These are phyloP conservation scores for Pogonomyrmex californicus DNA, from an alignment of 1,140 invertebrate species.

Conservation along the genomic window DNA sequence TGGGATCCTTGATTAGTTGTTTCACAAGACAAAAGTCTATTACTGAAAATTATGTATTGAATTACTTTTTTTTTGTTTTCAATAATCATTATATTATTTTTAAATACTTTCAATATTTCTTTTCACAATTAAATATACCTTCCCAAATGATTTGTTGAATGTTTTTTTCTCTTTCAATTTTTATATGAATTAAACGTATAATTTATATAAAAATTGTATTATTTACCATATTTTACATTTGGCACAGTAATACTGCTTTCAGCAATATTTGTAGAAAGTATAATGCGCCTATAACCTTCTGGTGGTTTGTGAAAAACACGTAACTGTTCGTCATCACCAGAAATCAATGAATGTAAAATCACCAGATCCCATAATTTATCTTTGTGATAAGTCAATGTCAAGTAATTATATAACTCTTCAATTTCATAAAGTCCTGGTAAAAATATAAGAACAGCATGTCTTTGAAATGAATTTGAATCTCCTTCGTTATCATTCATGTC, in stretches of 20 bases:
- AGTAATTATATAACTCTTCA: constrained; percentile 88
- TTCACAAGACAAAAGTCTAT: constrained; percentile 99
- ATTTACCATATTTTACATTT: constrained; percentile 94
- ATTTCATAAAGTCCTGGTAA: constrained; percentile 96
- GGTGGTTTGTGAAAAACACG: constrained; percentile 90
- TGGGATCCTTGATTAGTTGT: constrained; percentile 90
- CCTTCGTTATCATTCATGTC: constrained; percentile 84
- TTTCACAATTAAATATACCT: not conserved
- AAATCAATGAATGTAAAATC: constrained; percentile 92
- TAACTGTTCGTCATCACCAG: constrained; percentile 91
- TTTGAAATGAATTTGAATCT: constrained; percentile 61
- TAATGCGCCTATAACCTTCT: constrained; percentile 92
- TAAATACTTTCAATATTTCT: not conserved
- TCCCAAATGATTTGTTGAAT: not conserved
- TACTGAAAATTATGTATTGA: constrained; percentile 88
- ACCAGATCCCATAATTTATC: constrained; percentile 88
- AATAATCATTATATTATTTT: constrained; percentile 9
- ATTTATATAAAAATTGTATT: constrained; percentile 5
- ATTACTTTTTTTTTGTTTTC: constrained; percentile 12
- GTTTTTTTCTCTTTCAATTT: constrained; percentile 13
- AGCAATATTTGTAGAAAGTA: constrained; percentile 98
- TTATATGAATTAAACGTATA: not conserved
- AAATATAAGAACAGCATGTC: constrained; percentile 94
- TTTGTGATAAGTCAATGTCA: constrained; percentile 78
- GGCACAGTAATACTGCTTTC: constrained; percentile 99